phyloP scores from a whole-genome alignment of 1,140 invertebrate species.

The Leptopilina boulardi region DNA sequence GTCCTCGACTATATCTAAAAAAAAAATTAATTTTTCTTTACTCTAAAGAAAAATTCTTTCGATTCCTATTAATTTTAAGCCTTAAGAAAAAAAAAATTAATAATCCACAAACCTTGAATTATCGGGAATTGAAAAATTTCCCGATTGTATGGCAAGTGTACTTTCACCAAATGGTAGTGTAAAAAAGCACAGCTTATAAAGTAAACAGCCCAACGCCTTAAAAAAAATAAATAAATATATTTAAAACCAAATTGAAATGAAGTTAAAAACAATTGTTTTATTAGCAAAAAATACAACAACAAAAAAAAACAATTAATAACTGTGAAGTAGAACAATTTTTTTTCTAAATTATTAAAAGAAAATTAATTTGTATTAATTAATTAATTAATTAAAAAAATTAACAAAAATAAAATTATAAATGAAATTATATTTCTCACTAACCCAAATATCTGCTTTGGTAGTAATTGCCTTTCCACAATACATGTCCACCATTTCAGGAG shows the following conservation, averaged over 20 bases:
- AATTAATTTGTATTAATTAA: too few relatives aligned
- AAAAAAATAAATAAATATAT: slow-evolving; percentile 62
- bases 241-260: too few relatives aligned
- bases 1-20: slow-evolving; percentile 70
- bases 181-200: slow-evolving; percentile 96
- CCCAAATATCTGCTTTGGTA: slow-evolving; percentile 96
- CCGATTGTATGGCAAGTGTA: slow-evolving; percentile 94
- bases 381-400: background rate
- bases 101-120: slow-evolving; percentile 81
- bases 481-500: slow-evolving; percentile 97
- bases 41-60: slow-evolving; percentile 16
- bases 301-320: too few relatives aligned
- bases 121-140: slow-evolving; percentile 92
- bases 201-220: slow-evolving; percentile 91
- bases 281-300: too few relatives aligned
- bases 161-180: slow-evolving; percentile 95
- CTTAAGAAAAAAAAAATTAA: slow-evolving; percentile 62
- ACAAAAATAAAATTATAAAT: slow-evolving; percentile 35
- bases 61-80: slow-evolving; percentile 38
- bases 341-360: too few relatives aligned
- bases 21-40: slow-evolving; percentile 43
- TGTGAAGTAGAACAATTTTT: too few relatives aligned
- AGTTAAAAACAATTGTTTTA: too few relatives aligned
- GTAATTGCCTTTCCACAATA: slow-evolving; percentile 92
- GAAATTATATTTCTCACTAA: slow-evolving; percentile 71